A percentile compares a stretch with the other conserved stretches of the same genome.
These are phyloP conservation scores for Drosophila tropicalis DNA, from an alignment of 1,140 invertebrate species.

Conservation along the genomic window DNA sequence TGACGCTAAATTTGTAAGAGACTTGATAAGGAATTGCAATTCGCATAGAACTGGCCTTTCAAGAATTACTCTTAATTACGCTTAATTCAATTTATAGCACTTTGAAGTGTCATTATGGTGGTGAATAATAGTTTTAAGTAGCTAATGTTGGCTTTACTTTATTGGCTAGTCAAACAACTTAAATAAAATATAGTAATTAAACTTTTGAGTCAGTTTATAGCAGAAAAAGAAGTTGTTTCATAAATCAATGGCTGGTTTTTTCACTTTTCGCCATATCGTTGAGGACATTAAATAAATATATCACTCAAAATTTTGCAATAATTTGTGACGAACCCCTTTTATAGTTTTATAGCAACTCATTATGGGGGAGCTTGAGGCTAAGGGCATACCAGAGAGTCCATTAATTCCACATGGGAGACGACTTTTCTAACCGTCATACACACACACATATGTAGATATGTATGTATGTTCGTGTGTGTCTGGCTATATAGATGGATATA, in stretches of 20 bases:
- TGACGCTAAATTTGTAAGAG: no score
- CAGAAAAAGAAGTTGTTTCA: background rate
- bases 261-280: background rate
- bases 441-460: background rate
- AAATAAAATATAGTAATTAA: background rate
- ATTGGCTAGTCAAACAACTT: background rate
- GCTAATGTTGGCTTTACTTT: background rate
- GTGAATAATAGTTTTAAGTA: conserved; percentile 7
- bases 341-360: conserved; percentile 5
- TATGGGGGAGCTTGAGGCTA: background rate
- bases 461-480: background rate
- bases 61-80: background rate
- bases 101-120: conserved; percentile 1
- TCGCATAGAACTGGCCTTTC: background rate
- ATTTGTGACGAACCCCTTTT: background rate
- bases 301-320: background rate
- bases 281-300: background rate
- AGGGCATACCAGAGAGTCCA: background rate
- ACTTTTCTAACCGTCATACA: background rate
- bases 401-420: conserved; percentile 4
- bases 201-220: background rate
- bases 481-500: conserved; percentile 22
- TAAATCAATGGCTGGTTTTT: background rate
- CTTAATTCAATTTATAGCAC: conserved; percentile 2
- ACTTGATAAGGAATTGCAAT: no score